These are phyloP conservation scores for Ochropleura plecta DNA, from an alignment of 2,888 invertebrate species.

Conservation along the genomic window DNA sequence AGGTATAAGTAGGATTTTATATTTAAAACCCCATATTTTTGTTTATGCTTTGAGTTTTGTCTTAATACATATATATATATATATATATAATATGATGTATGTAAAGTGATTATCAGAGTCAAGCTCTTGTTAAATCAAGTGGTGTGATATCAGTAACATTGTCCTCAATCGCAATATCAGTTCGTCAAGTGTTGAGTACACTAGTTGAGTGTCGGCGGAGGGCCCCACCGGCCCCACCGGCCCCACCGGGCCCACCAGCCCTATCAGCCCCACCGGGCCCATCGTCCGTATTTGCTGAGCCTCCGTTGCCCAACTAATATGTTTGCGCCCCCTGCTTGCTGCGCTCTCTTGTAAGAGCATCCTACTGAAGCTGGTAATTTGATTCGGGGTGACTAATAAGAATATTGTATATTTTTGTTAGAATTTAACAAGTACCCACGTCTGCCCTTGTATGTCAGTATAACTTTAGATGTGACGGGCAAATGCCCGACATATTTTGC, in stretches of 20 bases:
- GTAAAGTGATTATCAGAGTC: neutral
- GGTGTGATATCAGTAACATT: conserved; percentile 2
- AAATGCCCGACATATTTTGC: no score
- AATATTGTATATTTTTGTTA: neutral
- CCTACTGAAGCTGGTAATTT: conserved; percentile 2
- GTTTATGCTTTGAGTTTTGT: neutral
- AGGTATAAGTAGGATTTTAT: neutral
- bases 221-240: neutral
- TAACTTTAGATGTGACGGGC: no score
- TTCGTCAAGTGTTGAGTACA: conserved; percentile 49
- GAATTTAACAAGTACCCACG: neutral
- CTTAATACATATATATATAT: no score
- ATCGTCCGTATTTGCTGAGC: conserved; percentile 25
- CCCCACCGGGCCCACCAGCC: no score
- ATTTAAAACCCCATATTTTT: no score
- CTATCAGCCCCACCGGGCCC: no score
- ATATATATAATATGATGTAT: no score
- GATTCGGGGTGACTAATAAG: conserved; percentile 17
- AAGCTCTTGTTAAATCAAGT: neutral
- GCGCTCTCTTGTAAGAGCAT: neutral
- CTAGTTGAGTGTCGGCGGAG: conserved; percentile 21
- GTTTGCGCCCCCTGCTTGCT: conserved; percentile 38
- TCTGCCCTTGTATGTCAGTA: neutral
- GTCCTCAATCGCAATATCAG: conserved; percentile 43
- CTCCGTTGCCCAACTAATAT: conserved; percentile 37